A percentile compares a stretch with the other conserved stretches of the same genome.
Conservation (phyloP, 2,113 vertebrate species). For the Hippoglossus stenolepis region DNA sequence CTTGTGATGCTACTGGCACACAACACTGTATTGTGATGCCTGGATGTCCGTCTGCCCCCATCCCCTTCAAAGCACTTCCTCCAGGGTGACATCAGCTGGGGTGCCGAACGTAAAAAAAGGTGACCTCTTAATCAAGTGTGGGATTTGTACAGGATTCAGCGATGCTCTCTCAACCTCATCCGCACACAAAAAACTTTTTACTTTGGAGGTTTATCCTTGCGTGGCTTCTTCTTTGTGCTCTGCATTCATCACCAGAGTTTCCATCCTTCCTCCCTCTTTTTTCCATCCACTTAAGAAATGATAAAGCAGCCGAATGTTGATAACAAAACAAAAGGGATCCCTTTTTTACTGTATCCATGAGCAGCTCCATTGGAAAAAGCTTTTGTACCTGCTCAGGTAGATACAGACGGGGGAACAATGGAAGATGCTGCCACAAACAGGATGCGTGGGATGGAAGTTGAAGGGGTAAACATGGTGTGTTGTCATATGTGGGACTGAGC, state of each 20-base stretch:
- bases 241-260: conserved; percentile 64
- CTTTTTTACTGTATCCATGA: conserved; percentile 39
- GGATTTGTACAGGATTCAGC: conserved; percentile 8
- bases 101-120: conserved; percentile 32
- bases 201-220: conserved; percentile 46
- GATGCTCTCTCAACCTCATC: neutral
- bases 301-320: conserved; percentile 51
- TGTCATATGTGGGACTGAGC: conserved; percentile 73
- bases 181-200: conserved; percentile 15
- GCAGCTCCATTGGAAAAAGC: conserved; percentile 40
- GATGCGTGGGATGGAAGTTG: conserved; percentile 63
- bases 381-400: conserved; percentile 61
- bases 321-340: conserved; percentile 59
- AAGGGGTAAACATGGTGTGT: conserved; percentile 67
- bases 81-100: conserved; percentile 78
- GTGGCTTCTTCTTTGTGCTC: conserved; percentile 45
- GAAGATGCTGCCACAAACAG: conserved; percentile 69
- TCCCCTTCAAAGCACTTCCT: conserved; percentile 83
- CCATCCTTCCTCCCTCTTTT: conserved; percentile 33
- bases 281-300: conserved; percentile 63
- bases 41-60: conserved; percentile 78
- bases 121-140: conserved; percentile 31
- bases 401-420: conserved; percentile 53
- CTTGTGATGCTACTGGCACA: conserved; percentile 54
- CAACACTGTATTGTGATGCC: conserved; percentile 77